A percentile compares a stretch with the other conserved stretches of the same genome.
These are phyloP conservation scores for Gonioctena quinquepunctata DNA, from an alignment of 1,140 invertebrate species.

Conservation along the genomic window DNA sequence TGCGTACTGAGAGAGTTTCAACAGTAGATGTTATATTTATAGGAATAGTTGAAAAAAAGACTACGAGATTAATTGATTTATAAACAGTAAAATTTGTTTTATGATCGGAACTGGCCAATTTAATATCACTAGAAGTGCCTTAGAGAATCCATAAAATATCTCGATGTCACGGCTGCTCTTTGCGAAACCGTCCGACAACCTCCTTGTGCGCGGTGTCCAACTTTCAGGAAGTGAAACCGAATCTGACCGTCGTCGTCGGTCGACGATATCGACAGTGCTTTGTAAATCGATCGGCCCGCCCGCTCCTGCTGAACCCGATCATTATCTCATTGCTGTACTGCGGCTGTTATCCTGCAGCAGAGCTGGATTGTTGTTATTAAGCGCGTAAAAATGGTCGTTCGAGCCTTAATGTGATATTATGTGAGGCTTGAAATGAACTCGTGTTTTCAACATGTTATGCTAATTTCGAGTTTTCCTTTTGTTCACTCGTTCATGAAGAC, in stretches of 20 bases:
- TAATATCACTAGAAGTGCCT: too few species aligned
- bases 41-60: background rate
- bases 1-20: background rate
- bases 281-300: background rate
- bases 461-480: too few species aligned
- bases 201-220: background rate
- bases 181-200: background rate
- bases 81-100: too few species aligned
- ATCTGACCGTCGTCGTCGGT: too few species aligned
- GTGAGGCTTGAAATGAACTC: background rate
- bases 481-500: too few species aligned
- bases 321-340: background rate
- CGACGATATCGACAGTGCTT: slow-evolving; percentile 5
- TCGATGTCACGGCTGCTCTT: too few species aligned
- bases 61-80: too few species aligned
- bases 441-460: background rate
- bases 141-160: too few species aligned
- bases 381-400: background rate
- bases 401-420: background rate
- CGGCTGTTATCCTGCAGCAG: background rate
- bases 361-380: background rate
- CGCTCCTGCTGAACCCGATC: background rate
- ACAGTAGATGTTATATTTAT: too few species aligned
- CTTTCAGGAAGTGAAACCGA: slow-evolving; percentile 7
- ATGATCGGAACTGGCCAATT: too few species aligned